Evolutionary conservation across 2,113 vertebrate genomes (phyloP), one percentile per base, ranked within the genome.

Genomic region (Bombycilla garrulus): DNA sequence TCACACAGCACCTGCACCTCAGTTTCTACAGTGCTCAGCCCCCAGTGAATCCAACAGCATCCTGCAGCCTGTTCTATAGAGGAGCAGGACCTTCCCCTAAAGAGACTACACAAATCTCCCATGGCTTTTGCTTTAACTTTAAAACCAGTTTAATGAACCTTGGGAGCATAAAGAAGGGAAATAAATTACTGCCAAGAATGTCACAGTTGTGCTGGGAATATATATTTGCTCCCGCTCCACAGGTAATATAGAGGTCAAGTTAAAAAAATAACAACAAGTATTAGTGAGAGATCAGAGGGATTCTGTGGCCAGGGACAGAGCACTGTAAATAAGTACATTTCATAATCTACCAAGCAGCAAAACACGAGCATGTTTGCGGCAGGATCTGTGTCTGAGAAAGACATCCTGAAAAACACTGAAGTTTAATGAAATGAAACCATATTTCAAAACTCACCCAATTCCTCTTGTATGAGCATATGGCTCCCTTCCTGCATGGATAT

Each of bases 281-380:
- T 84, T 90, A 87, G 48, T 33, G 16, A 42, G 45, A 95, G 61
- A 86, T 61, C 45, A 92, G 78, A 90, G 31, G 22, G 44, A 81
- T 83, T 94, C 66, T 91, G 58, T 40, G 74, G 73, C 91, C 65
- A 81, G 38, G 33, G 42, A 92, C 47, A 92, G 56, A 86, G 65
- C 38, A 78, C 77, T 50, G 81, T 70, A 47, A 92, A 70, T 80
- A 93, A 96, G 36, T 47, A 82, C 62, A 92, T 94, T 95, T 95
- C 92, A 91, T 53, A 93, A 90, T 80, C 95, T 89, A 57, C 51
- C 54, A 81, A 92, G 82, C 89, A 94, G 93, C 73, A 95, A 93
- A 94, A 80, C 51, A 70, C 3, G 3, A 92, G 74, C 70, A 81
- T 4, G 4, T 26, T 58, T 85, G 70, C 25, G 4, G 76, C 24